Conservation (phyloP, 2,113 vertebrate genomes). For the Charina bottae region DNA sequence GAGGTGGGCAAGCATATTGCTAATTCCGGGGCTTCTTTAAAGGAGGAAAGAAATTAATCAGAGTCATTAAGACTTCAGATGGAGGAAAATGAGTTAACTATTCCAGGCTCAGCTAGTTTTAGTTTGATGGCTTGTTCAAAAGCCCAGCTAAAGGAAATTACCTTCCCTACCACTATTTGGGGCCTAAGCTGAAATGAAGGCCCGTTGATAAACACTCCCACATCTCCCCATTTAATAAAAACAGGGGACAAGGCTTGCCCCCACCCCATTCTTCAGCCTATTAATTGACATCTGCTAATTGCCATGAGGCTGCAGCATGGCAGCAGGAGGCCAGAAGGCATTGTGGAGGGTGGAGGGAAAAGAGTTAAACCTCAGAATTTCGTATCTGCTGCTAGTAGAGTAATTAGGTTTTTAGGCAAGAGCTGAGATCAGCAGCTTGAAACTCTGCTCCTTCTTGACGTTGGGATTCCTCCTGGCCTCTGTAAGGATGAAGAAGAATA, state of each 20-base stretch:
- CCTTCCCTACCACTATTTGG: background rate
- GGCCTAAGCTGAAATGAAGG: background rate
- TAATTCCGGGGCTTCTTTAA: conserved; percentile 27
- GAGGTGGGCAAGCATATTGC: conserved; percentile 17
- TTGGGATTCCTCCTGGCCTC: background rate
- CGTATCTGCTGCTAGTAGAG: background rate
- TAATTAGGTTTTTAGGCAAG: background rate
- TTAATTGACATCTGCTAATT: background rate
- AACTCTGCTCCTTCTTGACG: background rate
- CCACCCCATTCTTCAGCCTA: background rate
- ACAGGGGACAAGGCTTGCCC: background rate
- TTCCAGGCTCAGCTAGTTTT: conserved; percentile 24
- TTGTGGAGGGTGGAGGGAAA: background rate
- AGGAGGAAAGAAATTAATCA: conserved; percentile 45
- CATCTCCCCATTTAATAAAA: background rate
- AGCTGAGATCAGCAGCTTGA: background rate
- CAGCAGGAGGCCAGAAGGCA: background rate
- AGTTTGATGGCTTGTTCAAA: background rate
- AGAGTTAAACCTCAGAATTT: background rate
- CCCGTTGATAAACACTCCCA: background rate
- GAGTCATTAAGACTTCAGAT: conserved; percentile 38
- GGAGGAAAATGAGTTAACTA: conserved; percentile 23
- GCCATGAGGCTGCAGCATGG: background rate
- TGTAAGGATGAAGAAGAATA: background rate
- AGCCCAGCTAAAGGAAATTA: background rate